Conservation (phyloP, 2,888 invertebrate genomes). For the Synanthedon andrenaeformis region DNA sequence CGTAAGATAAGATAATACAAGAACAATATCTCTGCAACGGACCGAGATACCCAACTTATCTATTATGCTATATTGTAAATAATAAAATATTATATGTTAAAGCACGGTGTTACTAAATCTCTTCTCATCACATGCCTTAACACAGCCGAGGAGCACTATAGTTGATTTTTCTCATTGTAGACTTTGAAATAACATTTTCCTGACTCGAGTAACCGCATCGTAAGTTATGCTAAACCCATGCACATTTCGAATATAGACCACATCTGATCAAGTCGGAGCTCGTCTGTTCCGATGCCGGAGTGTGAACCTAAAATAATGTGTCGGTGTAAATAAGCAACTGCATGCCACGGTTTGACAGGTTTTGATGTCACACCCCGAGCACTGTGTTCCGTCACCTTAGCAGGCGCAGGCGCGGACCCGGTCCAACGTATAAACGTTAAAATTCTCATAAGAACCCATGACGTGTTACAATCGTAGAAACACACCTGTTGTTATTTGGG, state of each 20-base stretch:
- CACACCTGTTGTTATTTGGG: neutral
- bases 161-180: slow-evolving; percentile 65
- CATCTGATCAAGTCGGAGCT: slow-evolving; percentile 37
- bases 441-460: neutral
- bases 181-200: slow-evolving; percentile 65
- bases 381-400: slow-evolving; percentile 66
- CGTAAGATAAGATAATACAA: slow-evolving; percentile 15
- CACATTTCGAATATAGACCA: slow-evolving; percentile 54
- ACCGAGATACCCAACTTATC: slow-evolving; percentile 35
- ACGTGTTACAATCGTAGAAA: neutral
- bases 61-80: slow-evolving; percentile 59
- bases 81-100: slow-evolving; percentile 49
- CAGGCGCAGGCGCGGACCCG: slow-evolving; percentile 54
- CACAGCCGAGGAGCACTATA: slow-evolving; percentile 69
- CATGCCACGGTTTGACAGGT: slow-evolving; percentile 70
- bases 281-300: slow-evolving; percentile 28
- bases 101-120: slow-evolving; percentile 70
- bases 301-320: slow-evolving; percentile 13
- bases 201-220: slow-evolving; percentile 66
- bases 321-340: slow-evolving; percentile 64
- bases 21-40: slow-evolving; percentile 39
- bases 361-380: slow-evolving; percentile 68
- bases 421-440: neutral
- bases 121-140: slow-evolving; percentile 69
- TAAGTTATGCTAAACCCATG: slow-evolving; percentile 69